Conservation (phyloP, 2,113 vertebrate species). For the Steatornis caripensis region DNA sequence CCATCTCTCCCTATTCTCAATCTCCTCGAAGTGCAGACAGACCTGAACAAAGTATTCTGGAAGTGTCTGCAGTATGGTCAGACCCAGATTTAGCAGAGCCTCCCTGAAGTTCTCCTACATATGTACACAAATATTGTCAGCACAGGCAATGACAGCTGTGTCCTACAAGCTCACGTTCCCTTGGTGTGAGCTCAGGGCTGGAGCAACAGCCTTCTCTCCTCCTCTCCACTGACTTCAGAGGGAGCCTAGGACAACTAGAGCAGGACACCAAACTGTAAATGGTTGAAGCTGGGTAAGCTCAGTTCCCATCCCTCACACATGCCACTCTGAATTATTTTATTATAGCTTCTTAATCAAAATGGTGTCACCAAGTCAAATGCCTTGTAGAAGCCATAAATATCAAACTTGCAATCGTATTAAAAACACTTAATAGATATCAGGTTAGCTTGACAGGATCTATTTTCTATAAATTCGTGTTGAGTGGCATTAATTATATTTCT, state of each 20-base stretch:
- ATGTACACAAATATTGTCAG: background rate
- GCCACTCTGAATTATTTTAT: background rate
- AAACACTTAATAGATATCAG: background rate
- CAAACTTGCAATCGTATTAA: background rate
- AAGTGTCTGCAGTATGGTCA: background rate
- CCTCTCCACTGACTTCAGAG: background rate
- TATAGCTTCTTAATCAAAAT: background rate
- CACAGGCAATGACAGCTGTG: background rate
- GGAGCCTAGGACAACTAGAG: background rate
- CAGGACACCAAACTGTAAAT: background rate
- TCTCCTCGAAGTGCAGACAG: background rate
- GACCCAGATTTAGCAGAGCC: background rate
- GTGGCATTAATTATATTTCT: background rate
- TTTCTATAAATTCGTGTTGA: background rate
- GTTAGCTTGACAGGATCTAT: background rate
- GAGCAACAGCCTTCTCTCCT: background rate
- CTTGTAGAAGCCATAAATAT: background rate
- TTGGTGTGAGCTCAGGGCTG: fast-evolving
- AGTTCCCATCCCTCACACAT: background rate
- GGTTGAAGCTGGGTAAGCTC: background rate
- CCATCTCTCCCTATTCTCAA: background rate
- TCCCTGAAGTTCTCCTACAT: background rate
- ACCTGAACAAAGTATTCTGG: background rate
- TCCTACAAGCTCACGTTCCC: background rate
- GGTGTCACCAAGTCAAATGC: background rate